A percentile compares a stretch with the other conserved stretches of the same genome.
phyloP scores from a whole-genome alignment of 2,797 vertebrate species.

The Xyrichtys novacula region DNA sequence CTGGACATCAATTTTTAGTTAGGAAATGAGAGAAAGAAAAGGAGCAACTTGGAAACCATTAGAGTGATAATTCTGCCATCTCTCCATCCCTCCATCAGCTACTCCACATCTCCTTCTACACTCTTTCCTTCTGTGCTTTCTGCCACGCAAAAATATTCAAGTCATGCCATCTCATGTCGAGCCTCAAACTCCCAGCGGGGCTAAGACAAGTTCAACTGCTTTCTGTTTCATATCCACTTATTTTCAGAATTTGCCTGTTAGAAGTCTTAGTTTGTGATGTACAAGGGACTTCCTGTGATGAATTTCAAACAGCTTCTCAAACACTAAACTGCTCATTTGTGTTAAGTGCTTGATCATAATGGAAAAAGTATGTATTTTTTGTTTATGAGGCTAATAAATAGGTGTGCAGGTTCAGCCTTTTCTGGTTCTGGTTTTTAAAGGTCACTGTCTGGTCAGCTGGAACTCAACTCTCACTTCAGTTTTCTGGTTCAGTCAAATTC shows the following conservation, averaged over 20 bases:
- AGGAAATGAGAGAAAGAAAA: conserved; percentile 34
- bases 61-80: conserved; percentile 38
- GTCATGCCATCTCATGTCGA: conserved; percentile 25
- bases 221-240: conserved; percentile 18
- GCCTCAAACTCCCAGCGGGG: conserved; percentile 26
- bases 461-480: no score
- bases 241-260: conserved; percentile 24
- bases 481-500: no score
- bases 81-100: conserved; percentile 24
- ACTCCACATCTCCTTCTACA: background rate
- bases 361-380: no score
- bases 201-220: conserved; percentile 37
- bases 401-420: no score
- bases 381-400: no score
- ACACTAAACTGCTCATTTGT: background rate
- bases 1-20: conserved; percentile 33
- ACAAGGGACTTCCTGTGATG: background rate
- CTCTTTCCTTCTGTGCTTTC: conserved; percentile 25
- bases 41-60: conserved; percentile 28
- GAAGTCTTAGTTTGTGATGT: conserved; percentile 4
- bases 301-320: background rate
- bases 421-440: no score
- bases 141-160: conserved; percentile 13
- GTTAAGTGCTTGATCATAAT: no score
- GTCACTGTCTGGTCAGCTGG: no score